Evolutionary conservation across 2,113 vertebrate species (phyloP), one percentile per base, ranked within the genome.

Genomic region (Oreochromis spilurus): DNA sequence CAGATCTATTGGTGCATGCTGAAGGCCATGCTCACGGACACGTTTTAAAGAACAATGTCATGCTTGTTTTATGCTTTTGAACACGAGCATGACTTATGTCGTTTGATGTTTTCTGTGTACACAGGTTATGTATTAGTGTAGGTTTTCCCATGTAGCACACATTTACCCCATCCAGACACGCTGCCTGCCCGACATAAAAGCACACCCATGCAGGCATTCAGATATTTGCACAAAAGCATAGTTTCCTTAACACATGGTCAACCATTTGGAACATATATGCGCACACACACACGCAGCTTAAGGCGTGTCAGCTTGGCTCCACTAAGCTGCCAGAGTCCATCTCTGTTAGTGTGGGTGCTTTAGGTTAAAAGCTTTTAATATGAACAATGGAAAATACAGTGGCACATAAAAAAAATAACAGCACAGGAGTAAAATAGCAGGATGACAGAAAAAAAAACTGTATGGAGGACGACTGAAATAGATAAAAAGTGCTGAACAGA

Each of bases 241-340:
- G 43, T 57, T 72, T 84, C 72, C 26, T 82, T 54, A 60, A 60
- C 24, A 72, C 81, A 70, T 78, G 58, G 70, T 83, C 31, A 82
- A 19, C 48, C 62, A 82, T 17, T 84, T 85, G 50, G 36, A 81
- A 67, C 24, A 67, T 9, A 21, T 8, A 55, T 4, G 9, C 54
- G 26, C 53, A 36, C 16, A 54, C 13, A 84, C 24, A 54, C 52
- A 0, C 1, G 38, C 38, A 52, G 38, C 34, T 80, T 70, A 19
- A 84, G 65, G 86, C 67, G 5, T 26, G 81, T 79, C 82, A 58
- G 36, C 72, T 54, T 7, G 50, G 31, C 17, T 83, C 36, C 34
- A 57, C 3, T 7, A 16, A 83, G 86, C 89, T 91, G 91, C 88
- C 91, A 88, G 83, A 50, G 26, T 79, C 21, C 31, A 13, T 92